These are phyloP conservation scores for Drosophila orena DNA, from an alignment of 1,140 invertebrate genomes.

Conservation along the genomic window DNA sequence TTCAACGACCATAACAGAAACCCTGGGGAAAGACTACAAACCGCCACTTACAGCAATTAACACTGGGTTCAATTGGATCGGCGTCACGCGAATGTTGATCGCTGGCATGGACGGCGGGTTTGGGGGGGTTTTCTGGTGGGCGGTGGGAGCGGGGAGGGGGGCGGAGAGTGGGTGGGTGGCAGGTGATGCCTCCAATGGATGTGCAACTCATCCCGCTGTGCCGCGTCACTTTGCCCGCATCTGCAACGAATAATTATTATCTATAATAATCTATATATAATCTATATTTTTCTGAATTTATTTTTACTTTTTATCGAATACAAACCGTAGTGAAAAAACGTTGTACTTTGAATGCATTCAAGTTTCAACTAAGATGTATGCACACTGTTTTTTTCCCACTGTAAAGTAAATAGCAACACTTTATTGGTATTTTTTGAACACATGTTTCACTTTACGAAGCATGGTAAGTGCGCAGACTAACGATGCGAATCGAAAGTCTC, in stretches of 20 bases:
- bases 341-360: no score
- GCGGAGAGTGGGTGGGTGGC: neutral
- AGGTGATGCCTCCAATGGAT: neutral
- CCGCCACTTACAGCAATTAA: constrained; percentile 61
- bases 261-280: no score
- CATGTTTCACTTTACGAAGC: neutral
- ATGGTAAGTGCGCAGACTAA: constrained; percentile 4
- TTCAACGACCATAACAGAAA: constrained; percentile 20
- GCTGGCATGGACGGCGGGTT: neutral
- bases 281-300: no score
- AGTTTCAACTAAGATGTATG: neutral
- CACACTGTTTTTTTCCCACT: neutral
- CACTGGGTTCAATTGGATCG: constrained; percentile 69
- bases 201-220: constrained; percentile 1
- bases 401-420: neutral
- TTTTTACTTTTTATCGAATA: no score
- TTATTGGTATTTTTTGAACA: neutral
- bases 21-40: constrained; percentile 15
- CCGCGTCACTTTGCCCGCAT: neutral
- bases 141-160: neutral
- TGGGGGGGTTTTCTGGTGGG: neutral
- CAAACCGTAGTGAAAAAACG: no score
- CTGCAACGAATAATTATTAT: neutral
- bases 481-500: constrained; percentile 3
- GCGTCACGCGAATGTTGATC: constrained; percentile 28